Evolutionary conservation across 1,140 invertebrate genomes (phyloP), one percentile per base, ranked within the genome.

Genomic region (Paraescarpia echinospica): DNA sequence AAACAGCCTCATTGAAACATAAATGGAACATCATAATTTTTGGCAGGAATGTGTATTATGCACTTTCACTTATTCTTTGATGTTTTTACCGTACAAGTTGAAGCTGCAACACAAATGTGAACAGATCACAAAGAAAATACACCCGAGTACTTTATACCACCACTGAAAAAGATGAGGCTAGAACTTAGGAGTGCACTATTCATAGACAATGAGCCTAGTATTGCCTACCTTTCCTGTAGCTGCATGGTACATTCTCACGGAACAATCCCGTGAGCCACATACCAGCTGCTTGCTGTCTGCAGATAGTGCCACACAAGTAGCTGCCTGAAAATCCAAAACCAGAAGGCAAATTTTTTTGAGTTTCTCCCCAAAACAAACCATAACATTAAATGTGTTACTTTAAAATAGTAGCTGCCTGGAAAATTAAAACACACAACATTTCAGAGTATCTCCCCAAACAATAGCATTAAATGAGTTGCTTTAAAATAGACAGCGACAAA

Each of bases 271-370:
- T 8, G 95, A 94, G 33, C 96, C 96, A 93, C 95, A 95, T 14
- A 94, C 95, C 93, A 96, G 94, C 41, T 94, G 94, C 48, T 91
- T 88, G 35, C 93, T 94, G 92, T 95, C 94, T 31, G 94, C 93
- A 14, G 95, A 95, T 35, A 96, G 90, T 35, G 94, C 93, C 2
- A 96, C 94, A 94, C 95, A 95, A 27, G 94, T 95, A 35, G 94
- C 94, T 22, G 94, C 93, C 94, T 96, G 93, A 92, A 94, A 48
- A 91, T 41, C 91, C 34, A 91, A 35, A 90, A 90, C 89, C 14
- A 90, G 33, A 90, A 90, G 14, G 33, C 59, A 27, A 27, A 77
- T 14, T 27, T 27, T 77, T 18, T 14, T 6, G 22, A 18, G 8
- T 14, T 18, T 18, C 4, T 41, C 12, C 4, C 41, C 4, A 41